Evolutionary conservation across 1,140 invertebrate genomes (phyloP), one percentile per base, ranked within the genome.

Genomic region (Achroia grisella): DNA sequence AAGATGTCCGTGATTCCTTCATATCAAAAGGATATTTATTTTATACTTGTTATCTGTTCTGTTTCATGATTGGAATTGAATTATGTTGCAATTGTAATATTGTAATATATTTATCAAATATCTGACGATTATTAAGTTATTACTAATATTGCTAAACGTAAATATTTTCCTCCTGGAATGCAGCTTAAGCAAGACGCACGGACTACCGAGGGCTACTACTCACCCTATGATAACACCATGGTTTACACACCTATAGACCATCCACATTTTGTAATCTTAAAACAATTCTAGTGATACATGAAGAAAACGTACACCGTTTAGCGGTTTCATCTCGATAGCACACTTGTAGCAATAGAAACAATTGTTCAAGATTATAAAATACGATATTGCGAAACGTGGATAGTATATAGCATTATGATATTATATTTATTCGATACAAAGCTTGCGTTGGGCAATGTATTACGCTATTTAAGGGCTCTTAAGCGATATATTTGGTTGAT

Each of bases 101-200:
- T n/a, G n/a, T n/a, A n/a, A n/a, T n/a, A n/a, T n/a, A n/a, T n/a
- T n/a, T n/a, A n/a, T n/a, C n/a, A n/a, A n/a, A n/a, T n/a, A n/a
- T 23, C 17, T 3, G 2, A 3, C 17, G 17, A 23, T 23, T 23
- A 23, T 23, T 44, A 8, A 56, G 11, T 54, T 12, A 45, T 30
- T 50, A 14, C 36, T 44, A 44, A 44, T 49, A 34, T 52, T 52
- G 47, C 44, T 63, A 56, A 56, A 59, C 32, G 33, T 33, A 44
- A 39, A 39, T 39, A 36, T 56, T 68, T 62, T 58, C 46, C 44
- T 66, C 50, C 56, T 39, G 80, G 78, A 79, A 82, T 82, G 80
- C 80, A 84, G 80, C 80, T 75, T 84, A 84, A 80, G 47, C 62
- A 50, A 71, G 62, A 62, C 50, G 49, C 51, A 66, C 62, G 72